phyloP scores from a whole-genome alignment of 1,140 invertebrate species.

The Neocloeon triangulifer region DNA sequence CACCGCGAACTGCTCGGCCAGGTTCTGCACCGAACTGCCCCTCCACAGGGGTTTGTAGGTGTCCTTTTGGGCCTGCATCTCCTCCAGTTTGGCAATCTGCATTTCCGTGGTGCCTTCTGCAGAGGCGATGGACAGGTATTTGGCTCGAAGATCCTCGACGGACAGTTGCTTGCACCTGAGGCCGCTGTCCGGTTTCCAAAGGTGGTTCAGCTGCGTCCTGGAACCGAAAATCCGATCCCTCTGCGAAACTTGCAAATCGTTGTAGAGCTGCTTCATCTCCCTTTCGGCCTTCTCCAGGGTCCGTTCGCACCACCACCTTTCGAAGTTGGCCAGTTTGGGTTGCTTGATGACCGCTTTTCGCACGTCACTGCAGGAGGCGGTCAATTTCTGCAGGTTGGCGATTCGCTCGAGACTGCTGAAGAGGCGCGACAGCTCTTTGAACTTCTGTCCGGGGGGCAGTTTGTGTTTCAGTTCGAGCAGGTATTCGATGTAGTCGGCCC shows the following conservation, averaged over 20 bases:
- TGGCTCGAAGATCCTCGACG: conserved; percentile 57
- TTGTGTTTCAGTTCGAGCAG: conserved; percentile 46
- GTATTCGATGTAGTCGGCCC: conserved; percentile 41
- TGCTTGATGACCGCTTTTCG: conserved; percentile 42
- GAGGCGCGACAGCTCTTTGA: conserved; percentile 65
- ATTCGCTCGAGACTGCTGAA: conserved; percentile 70
- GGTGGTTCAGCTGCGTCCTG: too few species aligned
- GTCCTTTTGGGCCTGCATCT: conserved; percentile 29
- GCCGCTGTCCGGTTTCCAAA: too few species aligned
- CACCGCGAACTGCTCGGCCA: conserved; percentile 27
- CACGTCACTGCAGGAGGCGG: conserved; percentile 42
- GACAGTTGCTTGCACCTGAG: conserved; percentile 67
- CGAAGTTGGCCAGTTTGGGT: conserved; percentile 58
- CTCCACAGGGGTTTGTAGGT: conserved; percentile 61
- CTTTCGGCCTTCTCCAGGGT: conserved; percentile 57
- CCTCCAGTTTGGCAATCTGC: conserved; percentile 18
- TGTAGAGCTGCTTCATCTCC: conserved; percentile 53
- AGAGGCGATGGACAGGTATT: conserved; percentile 32
- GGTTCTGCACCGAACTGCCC: conserved; percentile 51
- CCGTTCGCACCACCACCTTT: conserved; percentile 59
- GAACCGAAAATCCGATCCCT: conserved; percentile 61
- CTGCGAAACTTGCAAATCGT: conserved; percentile 53
- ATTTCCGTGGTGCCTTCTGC: conserved; percentile 19
- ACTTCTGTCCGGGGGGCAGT: conserved; percentile 49
- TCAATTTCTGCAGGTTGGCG: conserved; percentile 53